phyloP scores from a whole-genome alignment of 2,113 vertebrate genomes.

The Cynocephalus volans region DNA sequence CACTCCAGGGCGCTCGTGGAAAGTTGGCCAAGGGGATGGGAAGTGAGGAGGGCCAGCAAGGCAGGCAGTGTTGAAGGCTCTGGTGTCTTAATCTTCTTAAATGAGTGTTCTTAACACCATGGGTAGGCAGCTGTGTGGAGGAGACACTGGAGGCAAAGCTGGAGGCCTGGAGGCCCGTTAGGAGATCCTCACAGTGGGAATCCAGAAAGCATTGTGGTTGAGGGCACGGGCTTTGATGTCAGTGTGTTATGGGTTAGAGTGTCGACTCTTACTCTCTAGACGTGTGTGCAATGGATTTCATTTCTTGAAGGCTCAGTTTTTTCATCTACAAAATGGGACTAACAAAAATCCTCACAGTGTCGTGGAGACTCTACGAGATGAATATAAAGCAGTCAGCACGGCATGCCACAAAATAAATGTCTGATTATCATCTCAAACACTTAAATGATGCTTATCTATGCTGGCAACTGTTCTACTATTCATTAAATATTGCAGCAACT shows the following conservation, averaged over 20 bases:
- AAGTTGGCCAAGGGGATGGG: conserved; percentile 15
- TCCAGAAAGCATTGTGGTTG: neutral
- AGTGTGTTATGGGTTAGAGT: neutral
- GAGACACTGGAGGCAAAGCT: neutral
- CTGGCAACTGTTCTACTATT: neutral
- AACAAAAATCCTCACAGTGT: neutral
- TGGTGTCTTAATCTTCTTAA: neutral
- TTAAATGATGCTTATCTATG: neutral
- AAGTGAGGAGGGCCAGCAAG: neutral
- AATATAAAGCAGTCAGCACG: neutral
- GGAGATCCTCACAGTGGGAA: neutral
- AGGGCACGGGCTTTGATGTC: neutral
- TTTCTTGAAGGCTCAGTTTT: conserved; percentile 3
- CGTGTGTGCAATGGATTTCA: neutral
- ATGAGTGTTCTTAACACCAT: neutral
- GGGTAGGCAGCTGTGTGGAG: neutral
- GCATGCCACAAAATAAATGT: neutral
- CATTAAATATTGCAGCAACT: neutral
- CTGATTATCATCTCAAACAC: neutral
- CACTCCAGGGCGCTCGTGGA: neutral
- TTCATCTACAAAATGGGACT: neutral
- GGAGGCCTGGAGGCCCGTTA: neutral
- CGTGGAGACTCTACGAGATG: neutral
- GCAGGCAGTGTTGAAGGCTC: neutral
- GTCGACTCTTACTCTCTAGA: neutral